These are phyloP conservation scores for Hirudinaria manillensis DNA, from an alignment of 2,888 invertebrate genomes.

Conservation along the genomic window DNA sequence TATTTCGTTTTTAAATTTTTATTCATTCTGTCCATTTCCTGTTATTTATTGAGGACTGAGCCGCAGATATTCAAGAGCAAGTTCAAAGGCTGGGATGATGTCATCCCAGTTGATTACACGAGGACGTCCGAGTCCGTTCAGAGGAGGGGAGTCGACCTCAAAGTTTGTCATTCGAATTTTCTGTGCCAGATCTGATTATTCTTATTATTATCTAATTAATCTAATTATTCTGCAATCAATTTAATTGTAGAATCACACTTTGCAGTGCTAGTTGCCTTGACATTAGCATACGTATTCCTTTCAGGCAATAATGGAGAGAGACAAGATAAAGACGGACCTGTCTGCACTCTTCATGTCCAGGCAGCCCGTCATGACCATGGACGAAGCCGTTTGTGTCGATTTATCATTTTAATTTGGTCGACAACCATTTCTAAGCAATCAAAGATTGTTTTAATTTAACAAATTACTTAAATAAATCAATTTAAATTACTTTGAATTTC, in stretches of 20 bases:
- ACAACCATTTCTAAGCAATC: background rate
- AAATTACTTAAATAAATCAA: background rate
- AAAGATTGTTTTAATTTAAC: background rate
- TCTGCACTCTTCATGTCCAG: constrained; percentile 90
- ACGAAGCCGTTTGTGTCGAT: constrained; percentile 64
- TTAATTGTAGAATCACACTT: too few relatives aligned
- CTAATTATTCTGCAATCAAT: too few relatives aligned
- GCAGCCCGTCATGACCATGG: constrained; percentile 76
- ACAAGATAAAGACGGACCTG: constrained; percentile 71
- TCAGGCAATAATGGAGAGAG: constrained; percentile 57
- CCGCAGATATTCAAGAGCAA: constrained; percentile 82
- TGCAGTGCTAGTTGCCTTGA: background rate
- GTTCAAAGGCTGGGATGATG: constrained; percentile 96
- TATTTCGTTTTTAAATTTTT: background rate
- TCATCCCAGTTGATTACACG: constrained; percentile 94
- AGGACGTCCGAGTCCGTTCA: constrained; percentile 93
- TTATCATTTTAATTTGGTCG: background rate
- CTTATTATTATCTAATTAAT: background rate
- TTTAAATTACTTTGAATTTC: background rate
- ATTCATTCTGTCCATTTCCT: background rate
- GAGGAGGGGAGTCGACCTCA: constrained; percentile 89
- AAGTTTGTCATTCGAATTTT: constrained; percentile 45
- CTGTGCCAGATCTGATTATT: background rate
- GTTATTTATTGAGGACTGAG: constrained; percentile 51
- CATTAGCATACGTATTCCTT: too few relatives aligned